A percentile compares a stretch with the other conserved stretches of the same genome.
Evolutionary conservation across 2,888 invertebrate genomes (phyloP).

Genomic region (Sarcophaga subvicina): DNA sequence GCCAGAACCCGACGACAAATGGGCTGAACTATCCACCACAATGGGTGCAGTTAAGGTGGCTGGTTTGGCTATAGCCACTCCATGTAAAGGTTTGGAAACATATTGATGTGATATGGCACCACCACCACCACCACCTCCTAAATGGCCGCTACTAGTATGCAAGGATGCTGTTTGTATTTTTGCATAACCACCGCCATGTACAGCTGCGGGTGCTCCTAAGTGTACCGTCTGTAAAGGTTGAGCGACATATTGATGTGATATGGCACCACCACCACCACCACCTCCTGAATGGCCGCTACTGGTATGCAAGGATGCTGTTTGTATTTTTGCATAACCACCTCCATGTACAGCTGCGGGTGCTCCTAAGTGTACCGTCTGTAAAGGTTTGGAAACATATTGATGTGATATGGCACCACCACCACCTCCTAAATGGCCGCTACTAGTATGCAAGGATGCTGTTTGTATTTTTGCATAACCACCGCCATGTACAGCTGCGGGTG

Average conservation of each 20-base stretch:
- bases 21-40: slow-evolving; percentile 56
- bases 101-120: slow-evolving; percentile 73
- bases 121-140: slow-evolving; percentile 61
- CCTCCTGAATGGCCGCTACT: slow-evolving; percentile 57
- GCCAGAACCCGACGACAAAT: slow-evolving; percentile 48
- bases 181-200: slow-evolving; percentile 67
- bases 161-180: slow-evolving; percentile 35
- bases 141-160: slow-evolving; percentile 34
- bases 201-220: slow-evolving; percentile 37
- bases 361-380: slow-evolving; percentile 61
- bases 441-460: slow-evolving; percentile 23
- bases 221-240: slow-evolving; percentile 70
- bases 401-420: slow-evolving; percentile 71
- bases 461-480: slow-evolving; percentile 68
- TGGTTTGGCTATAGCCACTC: slow-evolving; percentile 43
- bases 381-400: slow-evolving; percentile 24
- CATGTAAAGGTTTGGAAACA: slow-evolving; percentile 70
- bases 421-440: slow-evolving; percentile 56
- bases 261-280: slow-evolving; percentile 64
- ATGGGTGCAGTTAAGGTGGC: slow-evolving; percentile 36
- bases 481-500: slow-evolving; percentile 36
- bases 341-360: slow-evolving; percentile 38
- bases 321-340: slow-evolving; percentile 68
- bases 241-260: slow-evolving; percentile 73
- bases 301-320: slow-evolving; percentile 22